Percentiles rank a stretch among this genome's conserved stretches.
These are phyloP conservation scores for Pyrrhosoma nymphula DNA, from an alignment of 2,888 invertebrate genomes.

Conservation along the genomic window DNA sequence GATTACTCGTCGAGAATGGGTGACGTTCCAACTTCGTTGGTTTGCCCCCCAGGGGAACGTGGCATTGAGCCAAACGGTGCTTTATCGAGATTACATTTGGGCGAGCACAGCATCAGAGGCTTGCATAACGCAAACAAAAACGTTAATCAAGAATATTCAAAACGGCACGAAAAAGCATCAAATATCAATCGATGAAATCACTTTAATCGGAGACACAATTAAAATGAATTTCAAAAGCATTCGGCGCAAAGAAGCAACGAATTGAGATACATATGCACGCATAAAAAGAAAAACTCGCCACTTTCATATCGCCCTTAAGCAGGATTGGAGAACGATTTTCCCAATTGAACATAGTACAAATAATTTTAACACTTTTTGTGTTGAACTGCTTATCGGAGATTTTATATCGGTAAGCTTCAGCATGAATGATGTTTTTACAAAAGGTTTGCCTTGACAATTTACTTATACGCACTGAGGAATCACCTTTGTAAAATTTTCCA, in stretches of 20 bases:
- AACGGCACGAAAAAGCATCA: neutral
- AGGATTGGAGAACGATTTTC: too few relatives aligned
- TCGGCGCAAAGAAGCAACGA: neutral
- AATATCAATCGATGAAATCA: neutral
- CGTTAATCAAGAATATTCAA: neutral
- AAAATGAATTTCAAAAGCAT: neutral
- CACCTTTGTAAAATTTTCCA: too few relatives aligned
- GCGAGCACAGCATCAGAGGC: neutral
- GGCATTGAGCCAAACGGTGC: neutral
- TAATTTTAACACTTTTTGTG: too few relatives aligned
- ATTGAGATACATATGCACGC: neutral
- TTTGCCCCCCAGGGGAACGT: neutral
- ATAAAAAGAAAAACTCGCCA: neutral
- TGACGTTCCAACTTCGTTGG: too few relatives aligned
- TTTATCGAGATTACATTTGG: neutral
- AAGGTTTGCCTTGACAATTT: too few relatives aligned
- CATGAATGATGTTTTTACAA: too few relatives aligned
- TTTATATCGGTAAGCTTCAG: too few relatives aligned
- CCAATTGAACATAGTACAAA: too few relatives aligned
- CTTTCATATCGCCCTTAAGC: neutral
- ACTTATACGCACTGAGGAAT: too few relatives aligned
- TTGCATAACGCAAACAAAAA: neutral
- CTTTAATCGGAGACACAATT: neutral
- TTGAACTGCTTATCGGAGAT: too few relatives aligned
- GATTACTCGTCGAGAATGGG: too few relatives aligned